Base-by-base conservation (phyloP, 2,888 invertebrate genomes). In the Cyaniris semiargus region DNA sequence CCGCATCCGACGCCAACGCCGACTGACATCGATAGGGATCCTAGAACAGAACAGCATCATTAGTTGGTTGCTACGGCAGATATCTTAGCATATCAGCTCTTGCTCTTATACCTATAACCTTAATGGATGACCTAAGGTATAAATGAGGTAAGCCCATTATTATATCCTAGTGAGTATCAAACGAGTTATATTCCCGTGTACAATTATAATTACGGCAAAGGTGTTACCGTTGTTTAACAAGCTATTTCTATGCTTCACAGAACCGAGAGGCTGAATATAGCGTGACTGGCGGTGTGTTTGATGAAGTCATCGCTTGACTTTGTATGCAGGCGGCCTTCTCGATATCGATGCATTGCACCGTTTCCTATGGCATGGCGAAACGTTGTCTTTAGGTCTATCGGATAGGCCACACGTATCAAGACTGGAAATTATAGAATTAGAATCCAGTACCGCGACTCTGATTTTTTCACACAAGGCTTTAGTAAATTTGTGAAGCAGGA, bases 1-100 rank as follows among this genome's bases (percentile, higher is more conserved):
- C 96, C 96, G 83, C 97, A 96, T 82, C 96, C 95, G 82, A 96
- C 96, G 77, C 96, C 96, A 77, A 96, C 96, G 78, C 97, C 96
- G 78, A 94, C 94, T 5, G 94, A 94, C 90, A 95, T 94, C 79
- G 95, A 95, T 85, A 96, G 92, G 83, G 97, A 96, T 94, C 97
- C 97, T 96, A 96, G 85, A 90, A 95, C 94, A 93, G 95, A 91
- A 90, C 95, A 82, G 76, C 72, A 75, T 70, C 13, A 53, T 23
- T 60, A 78, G 27, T 60, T 18, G 18, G 18, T 53, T 53, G 53
- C 53, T 53, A 18, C 18, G 53, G 18, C 18, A 18, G 18, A 18
- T 5, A n/a, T n/a, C n/a, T n/a, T n/a, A 53, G 13, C 53, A 10
- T 3, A 10, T 44, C 44, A 44, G 10, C 44, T 44, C 44, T 44